Base-by-base conservation (phyloP, 1,140 invertebrate species). In the Lordiphosa collinella region DNA sequence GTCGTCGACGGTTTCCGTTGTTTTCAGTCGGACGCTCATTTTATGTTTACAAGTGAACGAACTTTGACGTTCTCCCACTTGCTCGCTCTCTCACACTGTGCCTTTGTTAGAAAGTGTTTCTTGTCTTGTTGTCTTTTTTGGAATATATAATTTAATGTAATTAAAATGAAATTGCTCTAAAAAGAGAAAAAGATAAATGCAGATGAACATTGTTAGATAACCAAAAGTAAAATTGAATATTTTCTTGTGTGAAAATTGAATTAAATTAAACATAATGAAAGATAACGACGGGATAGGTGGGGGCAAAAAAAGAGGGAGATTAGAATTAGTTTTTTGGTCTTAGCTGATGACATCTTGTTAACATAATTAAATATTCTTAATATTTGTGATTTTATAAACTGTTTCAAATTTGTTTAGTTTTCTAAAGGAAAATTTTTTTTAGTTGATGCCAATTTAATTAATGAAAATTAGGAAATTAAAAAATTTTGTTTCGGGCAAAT, bases 21-120 rank as follows among this genome's bases (percentile, higher is more conserved):
- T 18, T 58, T 50, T 54, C 44, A 43, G 36, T 44, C 38, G 47
- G 65, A 38, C 71, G 70, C 57, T 82, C 71, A 52, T 63, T 82
- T 82, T 75, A 70, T 80, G 75, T 82, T 82, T 82, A 80, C 75
- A 80, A 75, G 75, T 80, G 75, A 80, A 80, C 75, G 75, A 80
- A 80, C 75, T 80, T 80, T 80, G 75, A 82, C 76, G 75, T 60
- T 52, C 16, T 36, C 18, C 48, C 60, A 34, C 51, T 18, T 40
- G 36, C 13, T n/a, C 22, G 31, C 25, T 22, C 22, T 25, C 25
- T 10, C 13, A 13, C 11, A 16, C 8, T 25, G 55, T 32, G 52
- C 12, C 31, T 37, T 13, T 55, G 68, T 60, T 78, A 59, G 74
- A 78, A 79, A 79, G 73, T 78, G 74, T 79, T 78, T 73, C 52